phyloP scores from a whole-genome alignment of 2,113 vertebrate species.

The Eudyptes chrysolophus region DNA sequence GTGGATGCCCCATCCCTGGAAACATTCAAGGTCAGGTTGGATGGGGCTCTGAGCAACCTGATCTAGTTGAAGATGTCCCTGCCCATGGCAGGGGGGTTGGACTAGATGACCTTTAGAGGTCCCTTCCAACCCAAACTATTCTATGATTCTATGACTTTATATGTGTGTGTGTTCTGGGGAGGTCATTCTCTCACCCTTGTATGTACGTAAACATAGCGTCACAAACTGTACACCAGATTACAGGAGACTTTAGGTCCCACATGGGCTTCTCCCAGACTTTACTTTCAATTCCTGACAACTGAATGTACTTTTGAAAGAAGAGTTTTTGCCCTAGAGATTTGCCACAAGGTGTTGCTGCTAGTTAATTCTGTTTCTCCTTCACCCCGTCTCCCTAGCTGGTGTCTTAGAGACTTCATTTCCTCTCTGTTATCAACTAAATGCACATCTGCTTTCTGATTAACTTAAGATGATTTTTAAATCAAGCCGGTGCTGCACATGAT shows the following conservation, averaged over 20 bases:
- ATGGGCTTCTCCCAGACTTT: background rate
- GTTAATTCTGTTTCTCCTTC: background rate
- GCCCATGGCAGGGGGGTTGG: too few species aligned
- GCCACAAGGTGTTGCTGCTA: background rate
- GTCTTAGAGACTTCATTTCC: slow-evolving; percentile 3
- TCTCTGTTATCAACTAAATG: background rate
- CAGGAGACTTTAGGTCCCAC: background rate
- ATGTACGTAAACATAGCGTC: background rate
- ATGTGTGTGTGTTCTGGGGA: background rate
- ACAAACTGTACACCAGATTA: background rate
- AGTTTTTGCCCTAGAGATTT: background rate
- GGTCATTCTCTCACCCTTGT: background rate
- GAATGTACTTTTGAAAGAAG: background rate
- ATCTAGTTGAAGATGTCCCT: too few species aligned
- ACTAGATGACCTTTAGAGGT: too few species aligned
- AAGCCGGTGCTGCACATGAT: background rate
- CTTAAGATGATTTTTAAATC: slow-evolving; percentile 38
- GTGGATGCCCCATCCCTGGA: too few species aligned
- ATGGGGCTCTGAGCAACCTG: too few species aligned
- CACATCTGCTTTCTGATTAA: slow-evolving; percentile 45
- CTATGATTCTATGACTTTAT: too few species aligned
- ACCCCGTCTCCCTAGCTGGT: background rate
- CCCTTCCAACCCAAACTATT: too few species aligned
- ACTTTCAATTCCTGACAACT: background rate
- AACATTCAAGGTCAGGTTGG: too few species aligned